Evolutionary conservation across 2,797 vertebrate genomes (phyloP).

Genomic region (Eutrigla gurnardus): DNA sequence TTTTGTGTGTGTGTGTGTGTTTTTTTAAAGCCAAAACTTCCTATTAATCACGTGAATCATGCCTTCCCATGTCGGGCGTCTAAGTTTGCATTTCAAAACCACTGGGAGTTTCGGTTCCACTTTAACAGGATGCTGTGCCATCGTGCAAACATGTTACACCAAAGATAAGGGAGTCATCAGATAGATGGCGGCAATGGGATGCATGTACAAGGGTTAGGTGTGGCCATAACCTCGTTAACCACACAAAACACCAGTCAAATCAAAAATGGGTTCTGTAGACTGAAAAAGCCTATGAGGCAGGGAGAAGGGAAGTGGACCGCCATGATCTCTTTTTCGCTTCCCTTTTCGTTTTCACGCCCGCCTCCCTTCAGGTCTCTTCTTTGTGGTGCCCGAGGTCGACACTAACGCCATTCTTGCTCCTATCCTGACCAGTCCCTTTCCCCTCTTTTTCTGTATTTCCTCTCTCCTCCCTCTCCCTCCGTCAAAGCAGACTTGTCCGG

Average conservation of each 20-base stretch:
- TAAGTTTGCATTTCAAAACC: constrained; percentile 28
- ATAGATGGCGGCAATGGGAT: constrained; percentile 41
- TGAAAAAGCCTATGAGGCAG: constrained; percentile 40
- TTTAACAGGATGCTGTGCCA: constrained; percentile 40
- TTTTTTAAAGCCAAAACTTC: background rate
- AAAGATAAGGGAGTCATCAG: constrained; percentile 51
- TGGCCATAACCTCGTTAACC: constrained; percentile 25
- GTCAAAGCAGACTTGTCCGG: constrained; percentile 79
- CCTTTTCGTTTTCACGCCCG: constrained; percentile 26
- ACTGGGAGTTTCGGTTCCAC: constrained; percentile 8
- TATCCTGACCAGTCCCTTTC: constrained; percentile 65
- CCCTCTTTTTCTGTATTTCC: constrained; percentile 73
- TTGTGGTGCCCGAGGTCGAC: constrained; percentile 54
- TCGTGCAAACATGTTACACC: constrained; percentile 41
- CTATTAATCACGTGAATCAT: background rate
- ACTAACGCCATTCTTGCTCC: constrained; percentile 57
- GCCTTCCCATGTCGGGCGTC: background rate
- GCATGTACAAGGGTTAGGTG: constrained; percentile 37
- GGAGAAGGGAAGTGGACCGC: constrained; percentile 20
- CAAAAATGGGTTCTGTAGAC: constrained; percentile 42
- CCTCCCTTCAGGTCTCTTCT: constrained; percentile 30
- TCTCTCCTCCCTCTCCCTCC: constrained; percentile 61
- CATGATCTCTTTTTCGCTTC: constrained; percentile 15
- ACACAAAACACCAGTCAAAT: constrained; percentile 39
- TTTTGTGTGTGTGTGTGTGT: too few relatives aligned